A percentile compares a stretch with the other conserved stretches of the same genome.
These are phyloP conservation scores for Myotis brandtii DNA, from an alignment of 2,113 vertebrate species.

Conservation along the genomic window DNA sequence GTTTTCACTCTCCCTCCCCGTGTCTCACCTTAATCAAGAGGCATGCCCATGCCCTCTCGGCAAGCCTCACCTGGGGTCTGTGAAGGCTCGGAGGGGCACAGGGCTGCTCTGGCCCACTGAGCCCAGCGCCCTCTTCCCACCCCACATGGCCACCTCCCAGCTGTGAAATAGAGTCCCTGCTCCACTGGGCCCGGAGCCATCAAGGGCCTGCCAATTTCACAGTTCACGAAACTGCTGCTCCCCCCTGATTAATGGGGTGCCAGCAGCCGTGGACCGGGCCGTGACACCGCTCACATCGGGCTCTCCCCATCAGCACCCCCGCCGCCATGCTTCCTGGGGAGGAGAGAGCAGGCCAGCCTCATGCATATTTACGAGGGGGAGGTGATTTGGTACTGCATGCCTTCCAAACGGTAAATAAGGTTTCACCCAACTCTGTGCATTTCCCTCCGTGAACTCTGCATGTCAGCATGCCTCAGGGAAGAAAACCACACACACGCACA, in stretches of 20 bases:
- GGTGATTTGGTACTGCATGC: slow-evolving; percentile 56
- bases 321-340: slow-evolving; percentile 15
- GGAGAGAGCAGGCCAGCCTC: background rate
- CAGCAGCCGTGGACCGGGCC: slow-evolving; percentile 43
- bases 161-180: slow-evolving; percentile 74
- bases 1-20: rapidly evolving
- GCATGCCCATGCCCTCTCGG: background rate
- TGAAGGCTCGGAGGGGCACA: background rate
- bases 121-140: rapidly evolving
- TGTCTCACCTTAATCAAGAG: slow-evolving; percentile 53
- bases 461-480: background rate
- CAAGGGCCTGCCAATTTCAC: slow-evolving; percentile 80
- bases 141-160: slow-evolving; percentile 29
- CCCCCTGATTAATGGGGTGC: slow-evolving; percentile 71
- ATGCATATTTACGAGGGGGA: slow-evolving; percentile 68
- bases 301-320: background rate
- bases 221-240: slow-evolving; percentile 46
- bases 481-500: background rate
- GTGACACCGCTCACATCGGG: slow-evolving; percentile 21
- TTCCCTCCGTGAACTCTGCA: slow-evolving; percentile 26
- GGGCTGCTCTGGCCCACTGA: rapidly evolving
- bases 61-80: background rate
- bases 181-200: slow-evolving; percentile 29
- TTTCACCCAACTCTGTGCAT: background rate
- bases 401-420: slow-evolving; percentile 72